Evolutionary conservation across 2,113 vertebrate genomes (phyloP).

Genomic region (Monarcha castaneiventris): DNA sequence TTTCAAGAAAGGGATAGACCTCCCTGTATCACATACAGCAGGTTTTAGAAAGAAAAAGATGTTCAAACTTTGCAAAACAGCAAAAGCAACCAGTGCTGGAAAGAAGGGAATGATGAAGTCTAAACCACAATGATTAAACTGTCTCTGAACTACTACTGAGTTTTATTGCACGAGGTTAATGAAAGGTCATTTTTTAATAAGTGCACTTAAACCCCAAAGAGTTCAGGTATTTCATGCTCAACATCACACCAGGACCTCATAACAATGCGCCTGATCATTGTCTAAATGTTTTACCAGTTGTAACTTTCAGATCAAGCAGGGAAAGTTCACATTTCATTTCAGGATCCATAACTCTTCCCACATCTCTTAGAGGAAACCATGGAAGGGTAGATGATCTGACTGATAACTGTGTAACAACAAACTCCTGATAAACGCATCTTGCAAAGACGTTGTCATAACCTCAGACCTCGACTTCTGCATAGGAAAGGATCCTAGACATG

Average conservation of each 20-base stretch:
- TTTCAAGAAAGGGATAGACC: neutral
- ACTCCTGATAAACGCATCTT: neutral
- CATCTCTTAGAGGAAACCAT: neutral
- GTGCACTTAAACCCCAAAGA: neutral
- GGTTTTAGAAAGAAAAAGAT: neutral
- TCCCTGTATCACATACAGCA: neutral
- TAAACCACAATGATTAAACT: neutral
- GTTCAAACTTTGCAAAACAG: neutral
- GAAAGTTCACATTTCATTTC: neutral
- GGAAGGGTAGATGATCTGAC: neutral
- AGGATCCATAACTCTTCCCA: neutral
- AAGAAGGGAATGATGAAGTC: neutral
- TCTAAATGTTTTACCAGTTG: neutral
- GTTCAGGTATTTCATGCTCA: neutral
- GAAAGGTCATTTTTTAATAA: neutral
- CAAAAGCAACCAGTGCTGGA: neutral
- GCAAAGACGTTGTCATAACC: neutral
- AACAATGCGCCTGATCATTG: neutral
- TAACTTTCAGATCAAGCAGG: neutral
- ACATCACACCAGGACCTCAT: neutral
- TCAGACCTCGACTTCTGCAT: neutral
- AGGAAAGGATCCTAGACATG: neutral
- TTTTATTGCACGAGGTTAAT: neutral
- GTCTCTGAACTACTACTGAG: neutral
- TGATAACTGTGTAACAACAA: neutral